Conservation (phyloP, 2,888 invertebrate genomes). For the Tipula helvola region DNA sequence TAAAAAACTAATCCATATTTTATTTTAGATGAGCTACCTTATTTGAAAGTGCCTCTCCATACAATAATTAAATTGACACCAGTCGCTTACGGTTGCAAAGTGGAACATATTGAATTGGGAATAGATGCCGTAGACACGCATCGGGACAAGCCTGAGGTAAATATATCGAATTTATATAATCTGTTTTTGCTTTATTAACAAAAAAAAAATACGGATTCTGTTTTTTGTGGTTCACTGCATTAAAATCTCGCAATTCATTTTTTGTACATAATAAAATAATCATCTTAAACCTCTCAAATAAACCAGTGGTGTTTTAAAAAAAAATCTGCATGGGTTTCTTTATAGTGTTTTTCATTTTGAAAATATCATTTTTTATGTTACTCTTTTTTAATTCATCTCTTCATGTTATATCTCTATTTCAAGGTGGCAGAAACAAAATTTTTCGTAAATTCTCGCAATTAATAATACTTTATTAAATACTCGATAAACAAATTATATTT, state of each 20-base stretch:
- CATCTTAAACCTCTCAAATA: not conserved
- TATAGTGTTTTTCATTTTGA: not conserved
- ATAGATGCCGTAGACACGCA: conserved; percentile 96
- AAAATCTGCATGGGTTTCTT: not conserved
- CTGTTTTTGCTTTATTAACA: not conserved
- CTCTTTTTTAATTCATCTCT: not conserved
- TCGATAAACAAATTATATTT: not conserved
- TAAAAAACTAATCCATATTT: not conserved
- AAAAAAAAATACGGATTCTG: not conserved
- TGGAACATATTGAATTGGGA: conserved; percentile 83
- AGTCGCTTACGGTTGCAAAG: conserved; percentile 95
- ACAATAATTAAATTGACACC: conserved; percentile 95
- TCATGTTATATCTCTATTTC: not conserved
- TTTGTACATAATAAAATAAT: not conserved
- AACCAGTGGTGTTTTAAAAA: not conserved
- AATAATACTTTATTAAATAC: not conserved
- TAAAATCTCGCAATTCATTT: not conserved
- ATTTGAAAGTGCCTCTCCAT: conserved; percentile 82
- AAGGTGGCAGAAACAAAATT: conserved; percentile 4
- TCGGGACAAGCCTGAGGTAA: conserved; percentile 75
- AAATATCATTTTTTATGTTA: not conserved
- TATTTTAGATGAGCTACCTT: conserved; percentile 70
- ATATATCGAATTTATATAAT: not conserved
- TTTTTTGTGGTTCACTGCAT: not conserved
- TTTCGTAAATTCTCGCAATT: not conserved